Conservation (phyloP, 2,888 invertebrate genomes). For the Protophormia terraenovae region DNA sequence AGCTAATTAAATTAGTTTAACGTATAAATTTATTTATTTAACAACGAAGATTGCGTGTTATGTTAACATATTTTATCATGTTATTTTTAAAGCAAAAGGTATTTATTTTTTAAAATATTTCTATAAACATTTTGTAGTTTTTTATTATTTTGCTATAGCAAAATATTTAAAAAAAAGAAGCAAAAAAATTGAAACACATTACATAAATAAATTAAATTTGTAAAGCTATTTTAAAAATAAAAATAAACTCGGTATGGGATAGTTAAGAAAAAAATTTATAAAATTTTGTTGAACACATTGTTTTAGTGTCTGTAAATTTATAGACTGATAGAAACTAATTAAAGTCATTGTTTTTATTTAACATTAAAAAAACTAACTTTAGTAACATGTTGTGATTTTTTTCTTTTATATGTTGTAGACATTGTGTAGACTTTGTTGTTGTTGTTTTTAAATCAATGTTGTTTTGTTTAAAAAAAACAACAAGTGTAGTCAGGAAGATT, state of each 20-base stretch:
- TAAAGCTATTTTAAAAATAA: neutral
- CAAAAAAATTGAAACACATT: neutral
- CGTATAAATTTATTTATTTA: conserved; percentile 59
- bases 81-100: conserved; percentile 47
- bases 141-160: neutral
- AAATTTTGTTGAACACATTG: conserved; percentile 58
- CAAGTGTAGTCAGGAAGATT: conserved; percentile 32
- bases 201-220: conserved; percentile 53
- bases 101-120: conserved; percentile 42
- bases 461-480: conserved; percentile 18
- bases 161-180: neutral
- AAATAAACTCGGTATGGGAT: conserved; percentile 2
- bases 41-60: conserved; percentile 65
- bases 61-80: conserved; percentile 67
- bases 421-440: conserved; percentile 21
- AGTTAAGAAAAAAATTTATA: conserved; percentile 38
- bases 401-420: conserved; percentile 12
- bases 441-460: neutral
- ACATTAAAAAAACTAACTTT: conserved; percentile 61
- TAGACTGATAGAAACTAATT: conserved; percentile 64
- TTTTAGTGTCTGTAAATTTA: conserved; percentile 52
- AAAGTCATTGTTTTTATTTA: conserved; percentile 61
- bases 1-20: conserved; percentile 66
- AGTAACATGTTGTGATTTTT: conserved; percentile 44
- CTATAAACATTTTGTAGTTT: too few relatives aligned